Base-by-base conservation (phyloP, 2,888 invertebrate species). In the Eristalinus sepulchralis region DNA sequence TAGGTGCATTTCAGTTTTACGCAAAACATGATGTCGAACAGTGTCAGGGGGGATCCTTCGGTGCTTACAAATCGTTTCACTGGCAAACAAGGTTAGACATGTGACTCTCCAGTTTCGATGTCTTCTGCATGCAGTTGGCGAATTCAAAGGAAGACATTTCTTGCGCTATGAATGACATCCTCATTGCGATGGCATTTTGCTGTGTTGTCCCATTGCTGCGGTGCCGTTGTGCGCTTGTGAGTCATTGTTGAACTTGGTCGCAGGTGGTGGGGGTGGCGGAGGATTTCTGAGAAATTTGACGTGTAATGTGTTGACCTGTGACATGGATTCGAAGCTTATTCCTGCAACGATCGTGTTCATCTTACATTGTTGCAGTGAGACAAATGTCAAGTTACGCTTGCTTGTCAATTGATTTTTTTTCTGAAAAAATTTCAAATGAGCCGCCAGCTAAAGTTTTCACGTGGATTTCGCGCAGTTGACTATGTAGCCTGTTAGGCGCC, bases 1-100 rank as follows among this genome's bases (percentile, higher is more conserved):
- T 24, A 27, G 22, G 11, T 62, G 66, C 39, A 85, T 66, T 79
- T 78, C 64, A 73, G 75, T 75, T 83, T 62, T 86, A 86, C 86
- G 86, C 86, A 86, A 76, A 86, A 86, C 86, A 86, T 83, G 83
- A 82, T 86, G 86, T 83, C 75, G 57, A 75, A 47, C 34, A 64
- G 82, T 82, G 78, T 57, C 22, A 75, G 70, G 17, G n/a, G 60
- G 34, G 81, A 63, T 71, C 77, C 63, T 81, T 39, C 22, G 47
- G 39, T 85, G 68, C 78, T 70, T 75, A 86, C 82, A 82, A 85
- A 85, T 85, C 82, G 85, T 80, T 80, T 76, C 53, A 72, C 53
- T 64, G 31, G 39, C 24, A 47, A 77, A 73, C 85, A 85, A 83
- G 86, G 83, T 86, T 86, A 86, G 71, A 62, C 66, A 83, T 83